Base-by-base conservation (phyloP, 1,140 invertebrate genomes). In the Sinonovacula constricta region DNA sequence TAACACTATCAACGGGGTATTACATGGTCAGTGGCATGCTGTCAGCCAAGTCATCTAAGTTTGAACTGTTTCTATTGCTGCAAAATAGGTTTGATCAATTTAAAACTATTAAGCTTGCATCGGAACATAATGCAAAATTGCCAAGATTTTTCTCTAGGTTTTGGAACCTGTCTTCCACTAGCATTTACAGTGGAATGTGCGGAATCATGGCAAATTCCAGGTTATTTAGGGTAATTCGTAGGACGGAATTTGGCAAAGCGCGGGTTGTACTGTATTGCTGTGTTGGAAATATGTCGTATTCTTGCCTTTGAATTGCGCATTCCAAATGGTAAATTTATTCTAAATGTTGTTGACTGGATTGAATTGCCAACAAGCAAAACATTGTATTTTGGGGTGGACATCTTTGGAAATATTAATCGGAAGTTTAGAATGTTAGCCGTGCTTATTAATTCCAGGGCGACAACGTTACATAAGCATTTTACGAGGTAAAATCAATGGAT, bases 51-150 rank as follows among this genome's bases (percentile, higher is more conserved):
- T 26, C 67, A 68, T 53, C 39, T 36, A 33, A 39, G 10, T 54
- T 54, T 54, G 24, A 68, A 36, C 34, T 34, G 22, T 54, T 68
- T 28, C 36, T 2, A 14, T 31, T 68, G 45, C 31, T 33, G 10
- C 45, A 68, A 56, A 18, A 31, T 7, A 36, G 26, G n/a, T 54
- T 10, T 14, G 67, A 28, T 18, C 10, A 12, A 56, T 53, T 65
- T n/a, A 51, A 65, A 18, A 34, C 67, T 26, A 63, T 56, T 45
- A 57, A 53, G 63, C 67, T 76, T 49, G 72, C 72, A 18, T 76
- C 51, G 7, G 5, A 4, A 15, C 31, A 76, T 33, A 76, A 56
- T 34, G 24, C 45, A 3, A 76, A 66, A 26, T 28, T 76, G n/a
- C n/a, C n/a, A n/a, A n/a, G n/a, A n/a, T n/a, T n/a, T n/a, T n/a